phyloP scores from a whole-genome alignment of 2,113 vertebrate species.

The Festucalex cinctus region DNA sequence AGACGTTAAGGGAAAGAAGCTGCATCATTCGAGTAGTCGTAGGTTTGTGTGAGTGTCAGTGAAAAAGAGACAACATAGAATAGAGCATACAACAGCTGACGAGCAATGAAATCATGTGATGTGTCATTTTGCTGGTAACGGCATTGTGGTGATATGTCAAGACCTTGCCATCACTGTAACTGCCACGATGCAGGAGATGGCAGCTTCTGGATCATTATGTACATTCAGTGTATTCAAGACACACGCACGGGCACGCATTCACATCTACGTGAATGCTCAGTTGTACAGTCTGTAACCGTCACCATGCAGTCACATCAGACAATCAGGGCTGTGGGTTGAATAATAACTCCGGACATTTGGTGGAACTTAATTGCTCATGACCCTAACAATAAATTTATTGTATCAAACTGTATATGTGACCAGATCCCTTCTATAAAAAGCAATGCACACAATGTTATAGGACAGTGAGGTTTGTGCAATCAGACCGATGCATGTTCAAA shows the following conservation, averaged over 20 bases:
- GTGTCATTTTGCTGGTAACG: constrained; percentile 10
- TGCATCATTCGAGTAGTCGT: neutral
- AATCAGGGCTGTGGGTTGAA: constrained; percentile 7
- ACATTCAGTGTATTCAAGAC: constrained; percentile 4
- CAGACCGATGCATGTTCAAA: too few relatives aligned
- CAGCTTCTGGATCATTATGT: constrained; percentile 25
- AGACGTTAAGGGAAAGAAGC: neutral
- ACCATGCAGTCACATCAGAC: constrained; percentile 15
- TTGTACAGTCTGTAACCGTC: constrained; percentile 18
- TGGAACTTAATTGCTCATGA: neutral
- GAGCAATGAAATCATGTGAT: constrained; percentile 15
- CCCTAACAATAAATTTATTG: neutral
- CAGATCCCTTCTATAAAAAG: neutral
- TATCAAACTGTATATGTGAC: neutral
- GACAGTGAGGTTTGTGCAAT: neutral
- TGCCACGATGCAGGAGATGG: constrained; percentile 1
- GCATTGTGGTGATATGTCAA: constrained; percentile 9
- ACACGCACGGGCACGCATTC: neutral
- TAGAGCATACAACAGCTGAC: constrained; percentile 2
- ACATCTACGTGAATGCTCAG: neutral
- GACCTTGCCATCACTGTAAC: neutral
- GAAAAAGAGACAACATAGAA: neutral
- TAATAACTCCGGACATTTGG: constrained; percentile 14
- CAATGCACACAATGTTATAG: neutral
- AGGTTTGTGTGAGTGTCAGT: neutral